These are phyloP conservation scores for Epinephelus malabaricus DNA, from an alignment of 2,797 vertebrate genomes.

Conservation along the genomic window DNA sequence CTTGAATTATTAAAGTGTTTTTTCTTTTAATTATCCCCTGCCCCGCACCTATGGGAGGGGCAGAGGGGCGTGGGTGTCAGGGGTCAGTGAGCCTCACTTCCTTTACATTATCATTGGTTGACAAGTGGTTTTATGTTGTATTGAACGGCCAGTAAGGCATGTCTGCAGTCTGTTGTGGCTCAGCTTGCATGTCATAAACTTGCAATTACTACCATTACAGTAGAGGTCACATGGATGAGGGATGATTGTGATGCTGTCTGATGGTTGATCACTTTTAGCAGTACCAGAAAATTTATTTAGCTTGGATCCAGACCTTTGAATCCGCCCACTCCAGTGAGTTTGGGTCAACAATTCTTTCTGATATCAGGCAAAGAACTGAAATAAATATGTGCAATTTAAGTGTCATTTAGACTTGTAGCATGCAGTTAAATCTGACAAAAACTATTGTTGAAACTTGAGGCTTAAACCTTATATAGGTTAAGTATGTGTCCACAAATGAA, in stretches of 20 bases:
- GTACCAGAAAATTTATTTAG: not conserved
- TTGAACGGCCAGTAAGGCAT: not conserved
- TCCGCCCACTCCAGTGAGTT: no score
- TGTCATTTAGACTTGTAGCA: not conserved
- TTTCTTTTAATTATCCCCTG: constrained; percentile 53
- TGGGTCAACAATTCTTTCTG: no score
- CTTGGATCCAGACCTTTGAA: no score
- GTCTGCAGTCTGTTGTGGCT: not conserved
- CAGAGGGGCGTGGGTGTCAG: not conserved
- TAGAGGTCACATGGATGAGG: not conserved
- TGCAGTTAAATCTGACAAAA: not conserved
- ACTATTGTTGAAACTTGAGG: not conserved
- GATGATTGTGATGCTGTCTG: not conserved
- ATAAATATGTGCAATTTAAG: not conserved
- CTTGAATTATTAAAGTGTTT: constrained; percentile 79
- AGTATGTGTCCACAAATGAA: not conserved
- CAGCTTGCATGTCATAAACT: not conserved
- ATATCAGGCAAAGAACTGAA: no score
- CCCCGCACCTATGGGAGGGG: not conserved
- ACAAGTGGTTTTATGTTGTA: not conserved
- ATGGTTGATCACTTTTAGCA: not conserved
- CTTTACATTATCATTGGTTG: not conserved
- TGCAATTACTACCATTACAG: not conserved
- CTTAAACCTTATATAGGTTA: not conserved
- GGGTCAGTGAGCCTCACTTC: not conserved